phyloP scores from a whole-genome alignment of 1,140 invertebrate genomes.

The Drosophila funebris region DNA sequence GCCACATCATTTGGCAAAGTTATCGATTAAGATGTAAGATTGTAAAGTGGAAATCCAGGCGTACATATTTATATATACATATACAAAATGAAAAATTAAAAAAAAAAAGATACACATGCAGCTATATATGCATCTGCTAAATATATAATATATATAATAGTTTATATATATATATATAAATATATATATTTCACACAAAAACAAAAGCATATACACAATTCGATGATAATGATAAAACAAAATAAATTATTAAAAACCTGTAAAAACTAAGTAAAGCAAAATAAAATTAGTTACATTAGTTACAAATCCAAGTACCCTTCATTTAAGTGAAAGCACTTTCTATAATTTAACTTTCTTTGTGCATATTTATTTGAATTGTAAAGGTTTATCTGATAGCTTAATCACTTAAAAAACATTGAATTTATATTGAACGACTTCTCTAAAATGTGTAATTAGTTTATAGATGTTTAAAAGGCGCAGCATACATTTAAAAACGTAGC shows the following conservation, averaged over 20 bases:
- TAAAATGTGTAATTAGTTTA: too few relatives aligned
- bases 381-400: too few relatives aligned
- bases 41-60: slow-evolving; percentile 76
- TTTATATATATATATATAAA: slow-evolving; percentile 30
- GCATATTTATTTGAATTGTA: too few relatives aligned
- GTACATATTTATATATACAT: slow-evolving; percentile 72
- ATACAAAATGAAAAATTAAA: slow-evolving; percentile 54
- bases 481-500: too few relatives aligned
- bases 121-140: slow-evolving; percentile 72
- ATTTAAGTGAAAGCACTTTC: slow-evolving; percentile 31
- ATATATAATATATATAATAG: slow-evolving; percentile 51
- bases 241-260: slow-evolving; percentile 77
- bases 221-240: slow-evolving; percentile 63
- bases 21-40: slow-evolving; percentile 69
- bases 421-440: too few relatives aligned
- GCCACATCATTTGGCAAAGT: slow-evolving; percentile 54
- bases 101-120: slow-evolving; percentile 53
- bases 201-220: slow-evolving; percentile 64
- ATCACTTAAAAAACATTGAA: too few relatives aligned
- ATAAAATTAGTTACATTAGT: slow-evolving; percentile 82
- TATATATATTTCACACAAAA: slow-evolving; percentile 49
- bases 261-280: slow-evolving; percentile 80
- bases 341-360: too few relatives aligned
- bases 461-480: too few relatives aligned
- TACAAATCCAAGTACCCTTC: slow-evolving; percentile 65